Evolutionary conservation across 2,797 vertebrate species (phyloP).

Genomic region (Enteromius argenteus): DNA sequence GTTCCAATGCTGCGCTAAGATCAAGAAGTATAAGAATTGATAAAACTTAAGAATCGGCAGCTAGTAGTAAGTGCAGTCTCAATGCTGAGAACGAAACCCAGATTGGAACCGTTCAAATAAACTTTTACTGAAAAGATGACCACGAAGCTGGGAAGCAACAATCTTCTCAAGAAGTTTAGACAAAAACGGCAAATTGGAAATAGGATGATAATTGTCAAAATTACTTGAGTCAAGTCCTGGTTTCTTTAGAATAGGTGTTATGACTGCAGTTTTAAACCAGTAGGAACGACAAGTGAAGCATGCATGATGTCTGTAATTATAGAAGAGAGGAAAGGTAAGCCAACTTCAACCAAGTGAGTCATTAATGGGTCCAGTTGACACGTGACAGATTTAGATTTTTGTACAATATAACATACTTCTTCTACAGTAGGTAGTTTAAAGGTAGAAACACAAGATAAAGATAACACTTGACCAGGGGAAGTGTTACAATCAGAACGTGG

Average conservation of each 20-base stretch:
- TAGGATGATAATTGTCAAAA: too few species aligned
- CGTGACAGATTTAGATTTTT: background rate
- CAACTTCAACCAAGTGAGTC: background rate
- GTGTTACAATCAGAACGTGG: too few species aligned
- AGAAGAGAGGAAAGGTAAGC: background rate
- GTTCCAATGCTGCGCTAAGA: too few species aligned
- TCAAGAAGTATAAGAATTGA: too few species aligned
- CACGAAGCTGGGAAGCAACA: too few species aligned
- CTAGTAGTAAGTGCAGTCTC: too few species aligned
- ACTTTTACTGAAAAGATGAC: too few species aligned
- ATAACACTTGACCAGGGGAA: background rate
- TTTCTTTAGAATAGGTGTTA: background rate
- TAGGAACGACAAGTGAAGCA: background rate
- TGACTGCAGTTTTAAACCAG: background rate
- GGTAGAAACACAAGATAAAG: background rate
- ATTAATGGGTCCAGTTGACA: background rate
- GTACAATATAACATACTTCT: background rate
- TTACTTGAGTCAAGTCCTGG: too few species aligned
- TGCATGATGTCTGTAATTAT: background rate
- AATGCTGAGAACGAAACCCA: background rate
- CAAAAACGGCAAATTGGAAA: too few species aligned
- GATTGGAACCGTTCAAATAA: background rate
- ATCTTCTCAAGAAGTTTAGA: too few species aligned
- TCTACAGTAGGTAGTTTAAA: background rate
- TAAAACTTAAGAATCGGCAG: too few species aligned